phyloP scores from a whole-genome alignment of 2,113 vertebrate species.

The Trogon melanurus region DNA sequence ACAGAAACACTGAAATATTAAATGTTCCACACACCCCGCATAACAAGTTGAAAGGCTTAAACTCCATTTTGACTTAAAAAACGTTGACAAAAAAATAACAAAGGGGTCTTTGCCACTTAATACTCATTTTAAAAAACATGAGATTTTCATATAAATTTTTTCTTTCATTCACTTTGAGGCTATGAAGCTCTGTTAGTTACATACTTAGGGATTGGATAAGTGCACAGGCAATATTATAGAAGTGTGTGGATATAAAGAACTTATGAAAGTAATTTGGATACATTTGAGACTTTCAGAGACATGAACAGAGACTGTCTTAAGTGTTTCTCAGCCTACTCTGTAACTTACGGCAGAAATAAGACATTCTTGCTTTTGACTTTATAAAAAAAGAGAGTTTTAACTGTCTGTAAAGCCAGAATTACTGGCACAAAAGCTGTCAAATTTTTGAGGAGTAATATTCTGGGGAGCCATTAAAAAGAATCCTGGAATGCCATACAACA shows the following conservation, averaged over 20 bases:
- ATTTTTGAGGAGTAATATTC: neutral
- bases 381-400: neutral
- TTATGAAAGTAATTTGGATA: neutral
- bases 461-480: neutral
- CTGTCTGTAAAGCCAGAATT: neutral
- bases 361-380: neutral
- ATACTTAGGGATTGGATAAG: neutral
- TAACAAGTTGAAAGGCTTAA: neutral
- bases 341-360: neutral
- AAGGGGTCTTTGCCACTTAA: neutral
- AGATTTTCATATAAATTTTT: neutral
- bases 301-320: neutral
- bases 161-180: neutral
- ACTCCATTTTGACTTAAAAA: neutral
- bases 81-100: neutral
- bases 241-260: neutral
- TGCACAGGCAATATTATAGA: neutral
- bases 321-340: neutral
- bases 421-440: neutral
- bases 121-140: neutral
- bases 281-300: neutral
- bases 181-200: neutral
- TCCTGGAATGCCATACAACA: neutral
- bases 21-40: fast-evolving
- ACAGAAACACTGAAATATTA: neutral